Evolutionary conservation across 2,113 vertebrate species (phyloP), one percentile per base, ranked within the genome.

Genomic region (Agapornis roseicollis): DNA sequence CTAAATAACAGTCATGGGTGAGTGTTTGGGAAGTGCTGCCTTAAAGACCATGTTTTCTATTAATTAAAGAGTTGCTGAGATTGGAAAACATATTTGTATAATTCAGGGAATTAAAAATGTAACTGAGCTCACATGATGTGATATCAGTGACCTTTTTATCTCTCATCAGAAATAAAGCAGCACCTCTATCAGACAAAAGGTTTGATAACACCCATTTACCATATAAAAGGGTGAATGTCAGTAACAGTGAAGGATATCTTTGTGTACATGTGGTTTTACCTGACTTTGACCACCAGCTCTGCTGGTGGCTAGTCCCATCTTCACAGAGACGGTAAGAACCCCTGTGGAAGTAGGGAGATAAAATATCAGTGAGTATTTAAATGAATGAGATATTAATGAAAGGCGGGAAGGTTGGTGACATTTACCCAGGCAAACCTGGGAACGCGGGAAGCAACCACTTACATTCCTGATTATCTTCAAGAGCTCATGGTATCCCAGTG

Each of bases 241-340:
- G 20, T 6, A 33, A 13, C 1, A 49, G 33, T 33, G 39, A 28
- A 33, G 18, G 28, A 6, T 7, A 2, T 5, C n/a, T 3, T 24
- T 3, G 1, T 16, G 11, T 11, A 10, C 15, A 0, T 0, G 0
- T 0, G 9, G 49, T 4, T 60, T 14, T n/a, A 13, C 0, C 0
- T 17, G 39, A 33, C 44, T 35, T 8, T 47, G 66, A 31, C 27
- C 49, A 13, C 37, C 52, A 17, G 27, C 29, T 28, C 66, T 56
- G 47, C 61, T 52, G 53, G 25, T 12, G 33, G 11, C 7, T 11
- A 3, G 37, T 41, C 72, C 7, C 8, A 0, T 2, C 56, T 27
- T 44, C 10, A 39, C 31, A 31, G 39, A 15, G 81, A 20, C 1
- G 3, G 5, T 29, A 68, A 66, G 33, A 64, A 8, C 39, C 20